Percentiles rank a stretch among this genome's conserved stretches.
Evolutionary conservation across 1,140 invertebrate genomes (phyloP).

Genomic region (Hyles vespertilio): DNA sequence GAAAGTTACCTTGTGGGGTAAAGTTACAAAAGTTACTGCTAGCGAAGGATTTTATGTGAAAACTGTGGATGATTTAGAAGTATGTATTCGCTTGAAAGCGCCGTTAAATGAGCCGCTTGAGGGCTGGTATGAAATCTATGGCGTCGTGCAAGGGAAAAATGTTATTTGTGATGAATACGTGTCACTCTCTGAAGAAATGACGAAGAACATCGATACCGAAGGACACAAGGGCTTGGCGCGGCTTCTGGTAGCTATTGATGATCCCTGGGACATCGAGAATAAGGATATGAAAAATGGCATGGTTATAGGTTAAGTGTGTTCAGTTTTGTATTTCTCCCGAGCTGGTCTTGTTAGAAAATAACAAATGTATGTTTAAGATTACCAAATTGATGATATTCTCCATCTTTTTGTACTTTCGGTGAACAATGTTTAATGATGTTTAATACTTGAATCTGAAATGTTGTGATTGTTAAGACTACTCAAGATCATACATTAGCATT

Average conservation of each 20-base stretch:
- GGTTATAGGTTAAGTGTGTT: too few species aligned
- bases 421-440: too few species aligned
- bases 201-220: constrained; percentile 63
- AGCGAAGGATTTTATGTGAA: constrained; percentile 65
- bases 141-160: constrained; percentile 62
- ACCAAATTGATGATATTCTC: too few species aligned
- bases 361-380: too few species aligned
- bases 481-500: too few species aligned
- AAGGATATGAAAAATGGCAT: too few species aligned
- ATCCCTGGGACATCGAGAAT: constrained; percentile 64
- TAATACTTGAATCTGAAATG: too few species aligned
- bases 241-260: constrained; percentile 58
- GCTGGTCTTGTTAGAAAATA: too few species aligned
- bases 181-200: constrained; percentile 52
- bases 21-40: constrained; percentile 60
- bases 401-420: too few species aligned
- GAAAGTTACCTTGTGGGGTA: constrained; percentile 66
- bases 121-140: constrained; percentile 69
- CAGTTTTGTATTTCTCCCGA: too few species aligned
- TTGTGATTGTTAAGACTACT: too few species aligned
- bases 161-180: constrained; percentile 71
- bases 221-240: constrained; percentile 65
- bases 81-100: constrained; percentile 54
- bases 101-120: constrained; percentile 59
- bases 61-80: constrained; percentile 66